phyloP scores from a whole-genome alignment of 1,140 invertebrate genomes.

The Ylistrum balloti region DNA sequence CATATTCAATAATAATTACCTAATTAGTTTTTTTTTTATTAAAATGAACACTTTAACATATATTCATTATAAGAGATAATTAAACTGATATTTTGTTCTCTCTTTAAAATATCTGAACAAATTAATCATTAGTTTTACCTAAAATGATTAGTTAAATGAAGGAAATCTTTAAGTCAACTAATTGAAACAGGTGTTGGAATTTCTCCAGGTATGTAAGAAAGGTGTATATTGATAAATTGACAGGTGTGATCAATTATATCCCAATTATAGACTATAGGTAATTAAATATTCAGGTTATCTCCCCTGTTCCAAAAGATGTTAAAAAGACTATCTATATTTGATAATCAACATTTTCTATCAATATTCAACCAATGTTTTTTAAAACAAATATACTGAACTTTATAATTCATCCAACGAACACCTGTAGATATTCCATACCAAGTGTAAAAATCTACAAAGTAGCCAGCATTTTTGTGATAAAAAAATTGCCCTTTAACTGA shows the following conservation, averaged over 20 bases:
- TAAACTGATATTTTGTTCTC: not conserved
- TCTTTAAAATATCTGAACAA: not conserved
- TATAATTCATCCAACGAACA: too few relatives aligned
- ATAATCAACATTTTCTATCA: too few relatives aligned
- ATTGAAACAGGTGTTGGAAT: not conserved
- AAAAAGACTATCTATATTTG: too few relatives aligned
- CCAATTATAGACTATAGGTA: not conserved
- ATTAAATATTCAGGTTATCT: not conserved
- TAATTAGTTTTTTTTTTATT: not conserved
- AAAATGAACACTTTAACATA: not conserved
- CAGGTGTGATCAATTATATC: not conserved
- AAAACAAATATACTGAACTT: too few relatives aligned
- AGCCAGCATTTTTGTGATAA: too few relatives aligned
- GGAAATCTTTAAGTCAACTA: too few relatives aligned
- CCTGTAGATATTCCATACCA: too few relatives aligned
- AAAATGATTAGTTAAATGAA: too few relatives aligned
- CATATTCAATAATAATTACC: not conserved
- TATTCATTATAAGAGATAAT: not conserved
- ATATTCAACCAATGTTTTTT: too few relatives aligned
- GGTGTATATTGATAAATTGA: not conserved
- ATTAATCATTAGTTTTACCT: not conserved
- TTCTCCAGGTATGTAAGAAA: not conserved
- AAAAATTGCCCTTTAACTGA: too few relatives aligned
- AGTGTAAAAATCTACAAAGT: too few relatives aligned
- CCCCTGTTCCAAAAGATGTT: too few relatives aligned